phyloP scores from a whole-genome alignment of 2,888 invertebrate species.

The Drosophila limbata region DNA sequence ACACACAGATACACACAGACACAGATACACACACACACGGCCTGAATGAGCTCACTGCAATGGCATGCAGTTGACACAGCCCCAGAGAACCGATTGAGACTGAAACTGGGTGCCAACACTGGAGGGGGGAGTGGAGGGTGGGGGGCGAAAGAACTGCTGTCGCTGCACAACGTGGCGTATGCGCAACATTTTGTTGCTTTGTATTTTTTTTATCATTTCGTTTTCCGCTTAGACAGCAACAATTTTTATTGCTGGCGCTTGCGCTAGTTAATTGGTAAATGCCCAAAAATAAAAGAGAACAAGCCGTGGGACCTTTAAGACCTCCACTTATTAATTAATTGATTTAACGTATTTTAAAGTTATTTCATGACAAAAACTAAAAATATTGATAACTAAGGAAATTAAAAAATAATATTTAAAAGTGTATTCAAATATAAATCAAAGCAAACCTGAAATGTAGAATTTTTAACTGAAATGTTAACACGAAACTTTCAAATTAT shows the following conservation, averaged over 20 bases:
- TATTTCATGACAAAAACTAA: too few species aligned
- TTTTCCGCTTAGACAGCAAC: conserved; percentile 48
- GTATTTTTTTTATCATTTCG: not conserved
- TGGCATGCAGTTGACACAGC: conserved; percentile 78
- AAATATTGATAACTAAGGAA: too few species aligned
- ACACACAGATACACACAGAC: conserved; percentile 18
- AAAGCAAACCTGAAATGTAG: too few species aligned
- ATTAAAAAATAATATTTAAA: too few species aligned
- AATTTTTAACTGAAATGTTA: too few species aligned
- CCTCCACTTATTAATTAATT: not conserved
- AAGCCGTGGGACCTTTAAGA: not conserved
- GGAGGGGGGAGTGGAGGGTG: not conserved
- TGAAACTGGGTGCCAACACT: conserved; percentile 43
- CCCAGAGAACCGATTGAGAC: conserved; percentile 41
- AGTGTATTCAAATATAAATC: too few species aligned
- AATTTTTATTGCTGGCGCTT: conserved; percentile 61
- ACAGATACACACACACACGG: conserved; percentile 33
- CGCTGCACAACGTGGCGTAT: conserved; percentile 77
- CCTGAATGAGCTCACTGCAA: conserved; percentile 78
- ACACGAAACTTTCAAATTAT: too few species aligned
- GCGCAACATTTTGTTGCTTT: conserved; percentile 61
- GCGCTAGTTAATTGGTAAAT: conserved; percentile 65
- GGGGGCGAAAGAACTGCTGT: conserved; percentile 46
- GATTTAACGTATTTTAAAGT: not conserved
- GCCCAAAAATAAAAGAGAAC: not conserved